These are phyloP conservation scores for Tribolium castaneum DNA, from an alignment of 1,140 invertebrate genomes.

Conservation along the genomic window DNA sequence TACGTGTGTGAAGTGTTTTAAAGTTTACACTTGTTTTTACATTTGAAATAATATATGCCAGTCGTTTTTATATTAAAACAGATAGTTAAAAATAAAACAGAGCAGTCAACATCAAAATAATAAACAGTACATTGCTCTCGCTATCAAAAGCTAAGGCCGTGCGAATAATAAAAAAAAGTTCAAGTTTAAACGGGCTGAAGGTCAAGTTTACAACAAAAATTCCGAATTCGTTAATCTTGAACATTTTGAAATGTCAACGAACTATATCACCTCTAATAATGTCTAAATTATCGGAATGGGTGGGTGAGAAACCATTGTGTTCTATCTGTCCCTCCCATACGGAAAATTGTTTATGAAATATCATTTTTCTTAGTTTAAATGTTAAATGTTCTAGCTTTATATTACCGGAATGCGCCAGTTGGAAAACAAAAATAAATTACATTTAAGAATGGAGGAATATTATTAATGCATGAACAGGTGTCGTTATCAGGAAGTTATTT, in stretches of 20 bases:
- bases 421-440: neutral
- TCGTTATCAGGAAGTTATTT: neutral
- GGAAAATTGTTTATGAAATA: neutral
- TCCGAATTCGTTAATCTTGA: conserved; percentile 15
- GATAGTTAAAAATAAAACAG: neutral
- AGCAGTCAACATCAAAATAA: conserved; percentile 1
- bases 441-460: neutral
- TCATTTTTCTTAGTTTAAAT: neutral
- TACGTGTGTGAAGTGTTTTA: neutral
- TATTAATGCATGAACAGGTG: neutral
- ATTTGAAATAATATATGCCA: neutral
- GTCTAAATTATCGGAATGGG: neutral
- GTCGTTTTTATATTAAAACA: neutral
- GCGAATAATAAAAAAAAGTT: conserved; percentile 2
- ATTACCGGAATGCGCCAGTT: no score
- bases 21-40: neutral
- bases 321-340: neutral
- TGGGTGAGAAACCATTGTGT: neutral
- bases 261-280: conserved; percentile 2
- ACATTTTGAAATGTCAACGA: conserved; percentile 18
- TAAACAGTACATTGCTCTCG: conserved; percentile 21
- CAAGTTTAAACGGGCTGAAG: conserved; percentile 15
- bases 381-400: neutral
- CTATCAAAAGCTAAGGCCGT: neutral
- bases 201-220: conserved; percentile 30